Evolutionary conservation across 2,888 invertebrate genomes (phyloP), one percentile per base, ranked within the genome.

Genomic region (Habroteleia sp.): DNA sequence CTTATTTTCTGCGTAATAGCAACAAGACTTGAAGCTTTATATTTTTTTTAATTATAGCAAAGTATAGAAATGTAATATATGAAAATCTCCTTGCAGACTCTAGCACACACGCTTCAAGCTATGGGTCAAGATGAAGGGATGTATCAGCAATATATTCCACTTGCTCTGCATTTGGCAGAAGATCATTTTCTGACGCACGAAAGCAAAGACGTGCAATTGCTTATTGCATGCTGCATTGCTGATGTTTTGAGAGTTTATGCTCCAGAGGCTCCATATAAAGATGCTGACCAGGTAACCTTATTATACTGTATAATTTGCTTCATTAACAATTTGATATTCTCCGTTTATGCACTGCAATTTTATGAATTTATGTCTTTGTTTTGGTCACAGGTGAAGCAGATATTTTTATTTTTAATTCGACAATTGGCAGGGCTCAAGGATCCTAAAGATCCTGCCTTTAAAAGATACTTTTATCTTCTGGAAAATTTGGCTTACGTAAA

Each of bases 401-500:
- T 97, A 88, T 98, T 98, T 90, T 90, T 96, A 89, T 98, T 98
- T 90, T 92, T 98, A 76, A 98, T 97, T 77, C 95, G 96, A 83
- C 98, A 98, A 89, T 89, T 99, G 76, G 92, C 95, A 80, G 98
- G 98, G 8, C 91, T 99, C 14, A 96, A 95, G 85, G 97, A 98
- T 90, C 97, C 98, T 0, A 97, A 98, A 89, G 97, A 98, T 89
- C 96, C 98, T 1, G 97, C 97, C 1, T 99, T 98, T 89, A 98
- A 98, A 89, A 92, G 98, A 79, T 98, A 98, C 89, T 98, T 98
- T 90, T 99, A 99, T 89, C 91, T 99, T 46, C 90, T 99, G 63
- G 98, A 99, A 90, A 99, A 98, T 89, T 90, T 99, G 82, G 97
- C 98, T 0, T 98, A 97, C 89, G 98, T 98, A 27, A 99, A 99